phyloP scores from a whole-genome alignment of 2,113 vertebrate genomes.

The Vulpes ferrilata region DNA sequence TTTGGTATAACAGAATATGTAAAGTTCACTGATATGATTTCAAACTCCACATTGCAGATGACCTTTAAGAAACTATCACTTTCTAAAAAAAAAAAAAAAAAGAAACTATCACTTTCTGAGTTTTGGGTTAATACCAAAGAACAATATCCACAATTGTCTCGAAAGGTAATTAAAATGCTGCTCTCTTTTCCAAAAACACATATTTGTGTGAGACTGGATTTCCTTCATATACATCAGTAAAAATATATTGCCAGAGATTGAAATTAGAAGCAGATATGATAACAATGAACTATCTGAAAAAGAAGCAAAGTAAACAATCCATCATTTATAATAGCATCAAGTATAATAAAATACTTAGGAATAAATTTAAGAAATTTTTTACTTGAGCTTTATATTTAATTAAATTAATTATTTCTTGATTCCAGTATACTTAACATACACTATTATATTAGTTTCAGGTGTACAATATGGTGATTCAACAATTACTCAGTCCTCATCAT shows the following conservation, averaged over 20 bases:
- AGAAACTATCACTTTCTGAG: background rate
- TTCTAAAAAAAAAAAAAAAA: background rate
- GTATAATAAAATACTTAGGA: background rate
- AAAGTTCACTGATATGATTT: background rate
- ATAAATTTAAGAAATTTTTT: background rate
- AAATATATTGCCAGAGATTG: constrained; percentile 8
- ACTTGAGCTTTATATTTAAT: background rate
- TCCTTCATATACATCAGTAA: background rate
- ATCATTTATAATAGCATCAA: background rate
- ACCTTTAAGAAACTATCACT: constrained; percentile 1
- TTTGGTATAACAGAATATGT: background rate
- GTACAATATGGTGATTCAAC: background rate
- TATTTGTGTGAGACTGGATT: background rate
- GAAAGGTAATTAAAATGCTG: background rate
- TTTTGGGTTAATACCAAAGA: background rate
- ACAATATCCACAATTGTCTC: constrained; percentile 13
- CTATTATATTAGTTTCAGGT: background rate
- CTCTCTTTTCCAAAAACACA: background rate
- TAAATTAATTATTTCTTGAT: background rate
- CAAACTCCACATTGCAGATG: background rate
- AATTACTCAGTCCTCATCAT: background rate
- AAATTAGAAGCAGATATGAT: constrained; percentile 22
- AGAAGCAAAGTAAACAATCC: background rate
- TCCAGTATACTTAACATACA: background rate
- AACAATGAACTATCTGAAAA: background rate